Conservation (phyloP, 2,113 vertebrate species). For the Manacus vitellinus region DNA sequence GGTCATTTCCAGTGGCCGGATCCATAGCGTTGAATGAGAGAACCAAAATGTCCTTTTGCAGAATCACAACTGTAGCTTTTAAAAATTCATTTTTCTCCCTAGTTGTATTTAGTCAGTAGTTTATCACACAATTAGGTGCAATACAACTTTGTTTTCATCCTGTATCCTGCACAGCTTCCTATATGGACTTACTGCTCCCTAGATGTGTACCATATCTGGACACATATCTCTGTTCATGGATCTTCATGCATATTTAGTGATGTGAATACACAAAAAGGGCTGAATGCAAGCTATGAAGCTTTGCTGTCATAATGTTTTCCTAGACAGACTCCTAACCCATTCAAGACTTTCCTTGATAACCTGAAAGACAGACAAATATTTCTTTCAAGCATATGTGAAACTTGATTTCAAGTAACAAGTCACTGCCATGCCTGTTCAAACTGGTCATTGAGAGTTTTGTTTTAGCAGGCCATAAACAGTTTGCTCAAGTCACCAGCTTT, state of each 20-base stretch:
- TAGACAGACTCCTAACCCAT: neutral
- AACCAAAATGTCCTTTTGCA: neutral
- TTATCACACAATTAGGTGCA: neutral
- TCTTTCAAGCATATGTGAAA: neutral
- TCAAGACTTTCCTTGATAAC: neutral
- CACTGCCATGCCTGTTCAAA: neutral
- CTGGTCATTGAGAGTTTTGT: neutral
- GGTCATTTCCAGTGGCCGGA: neutral
- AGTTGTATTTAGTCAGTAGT: neutral
- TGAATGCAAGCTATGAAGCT: neutral
- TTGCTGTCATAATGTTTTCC: neutral
- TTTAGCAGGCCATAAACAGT: neutral
- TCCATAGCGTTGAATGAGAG: fast-evolving
- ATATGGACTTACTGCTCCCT: neutral
- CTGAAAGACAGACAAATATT: neutral
- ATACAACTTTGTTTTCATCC: neutral
- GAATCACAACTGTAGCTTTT: neutral
- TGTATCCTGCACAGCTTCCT: neutral
- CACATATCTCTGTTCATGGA: neutral
- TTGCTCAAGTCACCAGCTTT: neutral
- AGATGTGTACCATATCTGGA: too few species aligned
- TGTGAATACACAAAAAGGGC: neutral
- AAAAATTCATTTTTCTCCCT: neutral
- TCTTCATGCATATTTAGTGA: neutral
- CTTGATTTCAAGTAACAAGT: neutral